Percentiles rank a stretch among this genome's conserved stretches.
Evolutionary conservation across 1,140 invertebrate species (phyloP).

Genomic region (Heliconius hermathena): DNA sequence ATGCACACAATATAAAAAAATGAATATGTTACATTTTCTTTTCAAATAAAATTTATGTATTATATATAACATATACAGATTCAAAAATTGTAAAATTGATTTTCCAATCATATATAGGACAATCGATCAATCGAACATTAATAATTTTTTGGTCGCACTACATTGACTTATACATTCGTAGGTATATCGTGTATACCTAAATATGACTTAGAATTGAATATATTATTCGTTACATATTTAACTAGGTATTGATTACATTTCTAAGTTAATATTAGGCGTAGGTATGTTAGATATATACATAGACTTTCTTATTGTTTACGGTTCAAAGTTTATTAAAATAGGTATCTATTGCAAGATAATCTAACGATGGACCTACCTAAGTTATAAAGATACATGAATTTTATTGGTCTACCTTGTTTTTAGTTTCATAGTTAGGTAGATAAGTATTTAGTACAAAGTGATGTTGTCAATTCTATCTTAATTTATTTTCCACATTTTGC

Average conservation of each 20-base stretch:
- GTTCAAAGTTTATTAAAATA: conserved; percentile 12
- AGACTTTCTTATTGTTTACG: background rate
- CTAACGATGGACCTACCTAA: background rate
- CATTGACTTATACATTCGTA: background rate
- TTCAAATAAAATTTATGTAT: background rate
- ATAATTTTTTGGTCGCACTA: background rate
- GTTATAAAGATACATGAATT: background rate
- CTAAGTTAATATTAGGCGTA: background rate
- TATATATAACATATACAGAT: background rate
- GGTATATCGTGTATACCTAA: background rate
- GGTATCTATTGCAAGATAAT: background rate
- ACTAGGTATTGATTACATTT: background rate
- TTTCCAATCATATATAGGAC: background rate
- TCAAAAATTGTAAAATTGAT: background rate
- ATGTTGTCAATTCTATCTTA: background rate
- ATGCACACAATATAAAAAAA: background rate
- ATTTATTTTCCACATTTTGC: background rate
- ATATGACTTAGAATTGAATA: background rate
- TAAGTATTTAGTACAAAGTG: background rate
- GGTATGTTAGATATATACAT: background rate
- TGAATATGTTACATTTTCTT: background rate
- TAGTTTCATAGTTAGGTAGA: background rate
- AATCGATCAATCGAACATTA: background rate
- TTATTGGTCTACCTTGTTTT: conserved; percentile 1
- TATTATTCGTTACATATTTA: background rate